Percentiles rank a stretch among this genome's conserved stretches.
Conservation (phyloP, 2,888 invertebrate genomes). For the Calliopum simillimum region DNA sequence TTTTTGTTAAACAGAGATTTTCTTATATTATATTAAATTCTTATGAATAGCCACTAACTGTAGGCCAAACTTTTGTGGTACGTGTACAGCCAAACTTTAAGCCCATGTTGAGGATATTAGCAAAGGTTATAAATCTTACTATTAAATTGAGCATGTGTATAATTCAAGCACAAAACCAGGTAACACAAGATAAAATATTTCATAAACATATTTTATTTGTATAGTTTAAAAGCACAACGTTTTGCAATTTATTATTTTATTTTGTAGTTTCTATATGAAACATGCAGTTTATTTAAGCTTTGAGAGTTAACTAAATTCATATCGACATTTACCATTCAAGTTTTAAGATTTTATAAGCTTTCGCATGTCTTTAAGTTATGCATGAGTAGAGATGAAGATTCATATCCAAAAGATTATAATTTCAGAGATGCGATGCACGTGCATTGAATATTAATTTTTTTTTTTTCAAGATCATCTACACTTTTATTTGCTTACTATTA, state of each 20-base stretch:
- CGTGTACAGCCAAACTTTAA: not conserved
- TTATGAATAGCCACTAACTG: too few relatives aligned
- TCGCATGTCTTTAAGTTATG: conserved; percentile 11
- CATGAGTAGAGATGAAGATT: conserved; percentile 13
- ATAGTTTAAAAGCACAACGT: not conserved
- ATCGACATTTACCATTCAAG: not conserved
- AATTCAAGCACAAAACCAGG: not conserved
- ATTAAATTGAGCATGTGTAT: conserved; percentile 6
- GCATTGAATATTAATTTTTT: too few relatives aligned
- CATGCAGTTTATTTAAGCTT: conserved; percentile 4
- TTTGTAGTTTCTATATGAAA: not conserved
- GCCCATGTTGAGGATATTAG: not conserved
- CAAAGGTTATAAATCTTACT: not conserved
- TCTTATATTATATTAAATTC: too few relatives aligned
- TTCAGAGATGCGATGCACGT: not conserved
- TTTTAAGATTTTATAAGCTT: not conserved
- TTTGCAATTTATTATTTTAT: not conserved
- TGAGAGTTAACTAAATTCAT: conserved; percentile 7
- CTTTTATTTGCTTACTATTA: too few relatives aligned
- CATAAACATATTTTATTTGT: too few relatives aligned
- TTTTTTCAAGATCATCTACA: too few relatives aligned
- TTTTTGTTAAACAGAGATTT: too few relatives aligned
- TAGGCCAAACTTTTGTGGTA: too few relatives aligned
- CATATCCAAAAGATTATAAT: not conserved
- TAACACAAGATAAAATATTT: not conserved